A percentile compares a stretch with the other conserved stretches of the same genome.
phyloP scores from a whole-genome alignment of 2,888 invertebrate genomes.

The Tenthredo mesomela region DNA sequence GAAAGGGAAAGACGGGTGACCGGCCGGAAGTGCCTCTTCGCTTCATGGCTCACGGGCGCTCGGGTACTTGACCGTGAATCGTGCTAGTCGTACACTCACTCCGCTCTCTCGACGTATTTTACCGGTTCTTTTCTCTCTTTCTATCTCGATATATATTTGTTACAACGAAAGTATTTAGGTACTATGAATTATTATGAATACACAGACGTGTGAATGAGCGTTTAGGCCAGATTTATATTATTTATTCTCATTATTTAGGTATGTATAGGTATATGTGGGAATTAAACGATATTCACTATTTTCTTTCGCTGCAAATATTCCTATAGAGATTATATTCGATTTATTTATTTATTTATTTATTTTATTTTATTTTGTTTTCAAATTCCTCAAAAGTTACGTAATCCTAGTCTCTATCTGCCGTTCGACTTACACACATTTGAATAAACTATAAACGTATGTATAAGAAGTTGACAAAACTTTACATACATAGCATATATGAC shows the following conservation, averaged over 20 bases:
- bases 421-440: not conserved
- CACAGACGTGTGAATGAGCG: not conserved
- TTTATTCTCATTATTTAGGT: not conserved
- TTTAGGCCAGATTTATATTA: not conserved
- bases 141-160: not conserved
- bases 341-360: not conserved
- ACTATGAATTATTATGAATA: not conserved
- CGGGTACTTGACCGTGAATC: slow-evolving; percentile 76
- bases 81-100: slow-evolving; percentile 20
- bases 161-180: not conserved
- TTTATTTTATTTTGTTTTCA: not conserved
- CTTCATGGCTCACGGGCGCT: slow-evolving; percentile 50
- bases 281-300: not conserved
- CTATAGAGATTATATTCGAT: not conserved
- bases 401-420: not conserved
- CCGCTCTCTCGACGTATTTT: not conserved
- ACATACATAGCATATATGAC: too few relatives aligned
- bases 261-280: too few relatives aligned
- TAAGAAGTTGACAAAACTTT: not conserved
- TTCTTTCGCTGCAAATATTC: too few relatives aligned
- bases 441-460: not conserved
- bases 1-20: slow-evolving; percentile 55
- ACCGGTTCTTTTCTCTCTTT: not conserved
- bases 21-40: slow-evolving; percentile 45
- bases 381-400: not conserved